phyloP scores from a whole-genome alignment of 2,113 vertebrate genomes.

The human region GRCh38 chr1:92863001-92863500 shows the following conservation, averaged over 20 bases:
- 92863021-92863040: not conserved
- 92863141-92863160: not conserved
- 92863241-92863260: not conserved
- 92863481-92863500: too few species aligned
- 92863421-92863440: not conserved
- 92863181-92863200: not conserved
- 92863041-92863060: not conserved
- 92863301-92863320: not conserved
- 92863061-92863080: not conserved
- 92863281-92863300: not conserved
- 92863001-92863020: not conserved
- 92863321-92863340: not conserved
- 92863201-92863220: not conserved
- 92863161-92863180: not conserved
- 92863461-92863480: too few species aligned
- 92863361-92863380: not conserved
- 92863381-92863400: not conserved
- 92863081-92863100: not conserved
- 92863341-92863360: not conserved
- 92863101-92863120: not conserved
- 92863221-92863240: not conserved
- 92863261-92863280: not conserved
- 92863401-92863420: not conserved
- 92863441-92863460: not conserved
- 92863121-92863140: not conserved